These are phyloP conservation scores for Zoanthus solanderi DNA, from an alignment of 92 coral and sea anemone genomes.

Conservation along the genomic window DNA sequence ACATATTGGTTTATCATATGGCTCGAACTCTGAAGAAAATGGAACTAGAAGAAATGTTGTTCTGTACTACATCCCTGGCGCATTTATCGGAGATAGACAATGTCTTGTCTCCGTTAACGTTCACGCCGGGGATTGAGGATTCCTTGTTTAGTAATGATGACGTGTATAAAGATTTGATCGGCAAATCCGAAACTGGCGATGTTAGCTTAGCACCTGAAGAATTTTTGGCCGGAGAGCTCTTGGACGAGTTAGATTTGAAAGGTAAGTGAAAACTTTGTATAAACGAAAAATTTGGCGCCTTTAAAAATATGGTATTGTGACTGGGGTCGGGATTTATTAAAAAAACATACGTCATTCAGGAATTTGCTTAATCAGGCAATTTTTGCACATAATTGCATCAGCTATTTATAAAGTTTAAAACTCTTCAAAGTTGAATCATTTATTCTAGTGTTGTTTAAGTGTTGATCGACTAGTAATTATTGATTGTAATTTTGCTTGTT, in stretches of 20 bases:
- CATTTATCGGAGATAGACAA: conserved; percentile 81
- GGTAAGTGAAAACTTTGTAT: conserved; percentile 38
- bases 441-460: not conserved
- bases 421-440: not conserved
- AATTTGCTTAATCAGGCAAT: conserved; percentile 3
- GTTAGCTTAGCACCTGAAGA: conserved; percentile 36
- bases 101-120: conserved; percentile 52
- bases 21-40: conserved; percentile 84
- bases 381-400: conserved; percentile 24
- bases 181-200: conserved; percentile 23
- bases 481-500: not conserved
- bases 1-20: conserved; percentile 53
- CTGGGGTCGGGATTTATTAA: not conserved
- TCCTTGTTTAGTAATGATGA: conserved; percentile 61
- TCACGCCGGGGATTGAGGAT: conserved; percentile 30
- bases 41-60: conserved; percentile 72
- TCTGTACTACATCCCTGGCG: conserved; percentile 66
- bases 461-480: not conserved
- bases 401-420: not conserved
- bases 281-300: not conserved
- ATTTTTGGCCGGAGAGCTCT: conserved; percentile 76
- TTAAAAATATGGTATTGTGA: not conserved
- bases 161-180: conserved; percentile 67
- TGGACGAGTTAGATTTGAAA: conserved; percentile 77
- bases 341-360: not conserved